Percentiles rank a stretch among this genome's conserved stretches.
These are phyloP conservation scores for Zaprionus ghesquierei DNA, from an alignment of 1,140 invertebrate genomes.

Conservation along the genomic window DNA sequence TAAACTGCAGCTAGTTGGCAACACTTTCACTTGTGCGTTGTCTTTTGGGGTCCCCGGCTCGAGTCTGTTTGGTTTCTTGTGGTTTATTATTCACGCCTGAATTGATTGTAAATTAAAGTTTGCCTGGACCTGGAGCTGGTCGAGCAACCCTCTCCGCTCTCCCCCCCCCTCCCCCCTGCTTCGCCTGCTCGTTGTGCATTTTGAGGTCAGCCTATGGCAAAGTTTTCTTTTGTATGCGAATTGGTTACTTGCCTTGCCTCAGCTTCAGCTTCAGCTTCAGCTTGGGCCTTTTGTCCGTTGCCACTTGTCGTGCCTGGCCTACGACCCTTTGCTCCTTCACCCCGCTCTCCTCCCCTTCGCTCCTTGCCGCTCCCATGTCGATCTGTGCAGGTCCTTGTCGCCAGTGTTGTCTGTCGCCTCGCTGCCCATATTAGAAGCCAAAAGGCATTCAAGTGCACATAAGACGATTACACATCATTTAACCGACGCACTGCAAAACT, in stretches of 20 bases:
- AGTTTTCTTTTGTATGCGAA: conserved; percentile 74
- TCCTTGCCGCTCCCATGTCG: conserved; percentile 5
- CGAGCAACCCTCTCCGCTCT: neutral
- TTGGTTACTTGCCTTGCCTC: conserved; percentile 37
- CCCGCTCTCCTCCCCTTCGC: neutral
- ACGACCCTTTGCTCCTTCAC: conserved; percentile 9
- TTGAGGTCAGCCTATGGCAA: conserved; percentile 80
- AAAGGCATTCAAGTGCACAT: conserved; percentile 82
- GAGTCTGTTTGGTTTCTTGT: conserved; percentile 79
- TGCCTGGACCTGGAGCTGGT: conserved; percentile 33
- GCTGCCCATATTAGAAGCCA: conserved; percentile 78
- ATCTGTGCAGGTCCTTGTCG: conserved; percentile 42
- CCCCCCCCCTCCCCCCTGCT: neutral
- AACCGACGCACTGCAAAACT: conserved; percentile 79
- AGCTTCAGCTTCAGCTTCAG: neutral
- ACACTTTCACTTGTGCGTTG: conserved; percentile 72
- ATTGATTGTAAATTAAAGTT: conserved; percentile 83
- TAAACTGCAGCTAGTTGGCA: conserved; percentile 41
- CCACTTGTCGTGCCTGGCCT: conserved; percentile 17
- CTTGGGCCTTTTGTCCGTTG: conserved; percentile 24
- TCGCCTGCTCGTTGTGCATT: conserved; percentile 60
- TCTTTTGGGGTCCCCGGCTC: conserved; percentile 15
- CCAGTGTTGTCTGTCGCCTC: conserved; percentile 45
- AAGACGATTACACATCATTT: conserved; percentile 83
- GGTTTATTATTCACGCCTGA: conserved; percentile 83